phyloP scores from a whole-genome alignment of 2,113 vertebrate genomes.

The Mormoops blainvillei region DNA sequence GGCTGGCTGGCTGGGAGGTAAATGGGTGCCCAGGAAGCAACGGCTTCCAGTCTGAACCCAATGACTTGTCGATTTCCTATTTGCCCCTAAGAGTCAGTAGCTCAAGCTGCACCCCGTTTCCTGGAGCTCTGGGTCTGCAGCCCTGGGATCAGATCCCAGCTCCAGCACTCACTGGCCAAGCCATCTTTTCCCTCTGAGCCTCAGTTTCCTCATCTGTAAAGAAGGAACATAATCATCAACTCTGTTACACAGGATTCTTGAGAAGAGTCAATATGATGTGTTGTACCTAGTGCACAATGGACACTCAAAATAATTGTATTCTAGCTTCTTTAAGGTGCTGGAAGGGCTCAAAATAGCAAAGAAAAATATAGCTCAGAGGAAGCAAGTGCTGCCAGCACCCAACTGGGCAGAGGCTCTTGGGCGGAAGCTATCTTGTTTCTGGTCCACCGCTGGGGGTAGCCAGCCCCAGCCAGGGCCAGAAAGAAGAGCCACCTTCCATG shows the following conservation, averaged over 20 bases:
- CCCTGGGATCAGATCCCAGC: neutral
- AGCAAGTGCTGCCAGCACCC: neutral
- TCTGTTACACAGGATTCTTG: neutral
- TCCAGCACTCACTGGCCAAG: neutral
- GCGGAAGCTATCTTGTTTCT: conserved; percentile 7
- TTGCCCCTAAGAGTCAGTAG: neutral
- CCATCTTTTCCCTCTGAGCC: neutral
- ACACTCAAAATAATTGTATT: neutral
- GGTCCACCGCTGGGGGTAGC: neutral
- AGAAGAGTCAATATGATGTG: neutral
- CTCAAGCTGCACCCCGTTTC: neutral
- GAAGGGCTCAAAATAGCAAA: neutral
- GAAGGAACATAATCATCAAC: neutral
- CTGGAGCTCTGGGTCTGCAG: neutral
- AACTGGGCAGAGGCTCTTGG: neutral
- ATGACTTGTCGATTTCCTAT: neutral
- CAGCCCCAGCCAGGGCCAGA: neutral
- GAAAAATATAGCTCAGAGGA: neutral
- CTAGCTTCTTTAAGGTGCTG: neutral
- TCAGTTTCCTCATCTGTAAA: neutral
- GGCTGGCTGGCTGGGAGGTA: neutral
- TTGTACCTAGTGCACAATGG: neutral
- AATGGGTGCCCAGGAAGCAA: neutral
- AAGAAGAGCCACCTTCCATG: neutral
- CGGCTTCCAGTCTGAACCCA: neutral